Evolutionary conservation across 2,888 invertebrate species (phyloP), one percentile per base, ranked within the genome.

Genomic region (Cosmia trapezina): DNA sequence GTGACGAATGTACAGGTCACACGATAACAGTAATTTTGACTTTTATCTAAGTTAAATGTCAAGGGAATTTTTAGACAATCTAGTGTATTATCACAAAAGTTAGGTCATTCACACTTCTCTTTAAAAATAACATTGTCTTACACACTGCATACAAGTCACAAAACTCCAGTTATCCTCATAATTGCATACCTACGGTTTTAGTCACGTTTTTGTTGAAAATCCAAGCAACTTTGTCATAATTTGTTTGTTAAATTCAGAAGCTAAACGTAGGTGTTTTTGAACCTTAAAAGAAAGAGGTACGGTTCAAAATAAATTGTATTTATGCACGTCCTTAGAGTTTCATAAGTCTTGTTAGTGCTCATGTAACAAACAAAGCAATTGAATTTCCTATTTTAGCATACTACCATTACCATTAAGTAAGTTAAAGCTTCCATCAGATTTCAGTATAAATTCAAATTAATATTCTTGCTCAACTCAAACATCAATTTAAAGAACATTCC

Each of bases 321-420:
- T 3, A 28, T 2, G 28, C n/a, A 49, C 41, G n/a, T 49, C 12
- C 14, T 6, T 56, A 47, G 43, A 56, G 54, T 71, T 62, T 65
- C 37, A 49, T 51, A 61, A 64, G 49, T 63, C n/a, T 22, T 54
- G 61, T 33, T 56, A 49, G 22, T 49, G 22, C 54, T 66, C 41
- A 63, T 71, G 71, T 64, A 76, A 61, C 76, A 80, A 64, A 76
- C 71, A 71, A 71, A 77, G 57, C 71, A 64, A 71, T 64, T 81
- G 65, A 60, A 74, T 80, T 74, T 67, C 19, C 51, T 56, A 47
- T 63, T 73, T 61, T 47, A 56, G 19, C 54, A 66, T 59, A 47
- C 41, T 33, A 54, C 56, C 22, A 76, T 53, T 53, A 79, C 62
- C 53, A 54, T 43, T n/a, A 28, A 37, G 56, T 78, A 62, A 57